phyloP scores from a whole-genome alignment of 2,797 vertebrate genomes.

The Manis javanica region DNA sequence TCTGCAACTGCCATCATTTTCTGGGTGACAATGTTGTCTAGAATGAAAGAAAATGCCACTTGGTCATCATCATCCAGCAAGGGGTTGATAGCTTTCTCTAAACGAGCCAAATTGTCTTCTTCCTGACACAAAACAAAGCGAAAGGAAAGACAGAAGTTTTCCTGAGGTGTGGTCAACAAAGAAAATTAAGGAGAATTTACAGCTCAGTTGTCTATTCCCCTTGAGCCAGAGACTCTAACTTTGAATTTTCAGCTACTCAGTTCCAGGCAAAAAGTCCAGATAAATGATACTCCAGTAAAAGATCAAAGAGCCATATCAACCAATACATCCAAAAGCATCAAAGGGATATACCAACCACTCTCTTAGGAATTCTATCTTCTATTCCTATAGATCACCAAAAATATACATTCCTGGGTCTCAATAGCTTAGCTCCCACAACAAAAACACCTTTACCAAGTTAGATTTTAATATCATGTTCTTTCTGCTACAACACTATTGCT shows the following conservation, averaged over 20 bases:
- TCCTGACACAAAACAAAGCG: conserved; percentile 88
- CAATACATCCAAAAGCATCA: too few relatives aligned
- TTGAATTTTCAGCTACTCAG: neutral
- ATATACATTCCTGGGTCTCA: neutral
- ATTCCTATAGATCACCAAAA: conserved; percentile 16
- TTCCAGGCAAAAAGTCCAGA: conserved; percentile 21
- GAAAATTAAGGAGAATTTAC: conserved; percentile 43
- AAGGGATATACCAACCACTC: neutral
- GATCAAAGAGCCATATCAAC: neutral
- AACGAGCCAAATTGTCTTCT: conserved; percentile 96
- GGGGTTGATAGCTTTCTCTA: conserved; percentile 99
- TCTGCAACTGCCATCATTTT: conserved; percentile 99
- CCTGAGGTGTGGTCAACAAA: conserved; percentile 10
- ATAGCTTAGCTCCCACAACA: conserved; percentile 8
- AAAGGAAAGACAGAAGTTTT: neutral
- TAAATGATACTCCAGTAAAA: conserved; percentile 47
- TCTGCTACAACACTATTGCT: neutral
- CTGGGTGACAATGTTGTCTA: conserved; percentile 99
- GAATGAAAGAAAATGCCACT: conserved; percentile 99
- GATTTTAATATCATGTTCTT: conserved; percentile 2
- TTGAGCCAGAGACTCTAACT: conserved; percentile 10
- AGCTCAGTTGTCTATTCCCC: neutral
- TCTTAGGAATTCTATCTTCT: neutral
- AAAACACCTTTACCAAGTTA: conserved; percentile 27
- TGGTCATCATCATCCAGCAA: conserved; percentile 98